Evolutionary conservation across 1,140 invertebrate species (phyloP), one percentile per base, ranked within the genome.

Genomic region (Drosophila lini): DNA sequence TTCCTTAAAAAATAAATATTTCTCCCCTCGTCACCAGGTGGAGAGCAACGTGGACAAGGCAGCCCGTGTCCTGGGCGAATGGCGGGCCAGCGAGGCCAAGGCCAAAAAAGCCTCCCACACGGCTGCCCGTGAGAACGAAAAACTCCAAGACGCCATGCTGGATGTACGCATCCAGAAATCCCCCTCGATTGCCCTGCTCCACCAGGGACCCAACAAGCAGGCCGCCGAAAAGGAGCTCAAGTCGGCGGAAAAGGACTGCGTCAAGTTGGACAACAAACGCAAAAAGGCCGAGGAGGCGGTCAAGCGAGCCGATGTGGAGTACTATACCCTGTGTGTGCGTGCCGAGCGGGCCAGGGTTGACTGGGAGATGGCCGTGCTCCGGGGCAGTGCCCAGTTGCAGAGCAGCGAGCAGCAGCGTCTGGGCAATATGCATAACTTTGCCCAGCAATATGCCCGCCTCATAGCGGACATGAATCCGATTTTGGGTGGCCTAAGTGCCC

Each of bases 231-330:
- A 92, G 75, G 92, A 92, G 58, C 86, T 92, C 11, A 92, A 92
- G 57, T 92, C 81, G 3, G 94, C 92, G 36, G 94, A 94, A 38
- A 92, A 93, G 67, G 94, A 94, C 64, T 94, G 93, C 45, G 93
- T 94, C 42, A 95, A 98, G 94, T 92, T 98, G 80, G 97, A 98
- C 92, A 95, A 96, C 62, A 98, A 98, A 83, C 95, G 97, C 82
- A 95, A 96, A 71, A 98, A 98, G 93, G 96, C 96, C n/a, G 97
- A 98, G 92, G 97, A 98, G 88, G 95, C 96, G 3, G 95, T 98
- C 4, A 96, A 97, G 80, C 97, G 98, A 90, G 96, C 97, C 28
- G 98, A 99, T 92, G 96, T 97, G 22, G 97, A 98, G 82, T 99
- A 98, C 93, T 98, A 98, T 90, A 97, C 97, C 65, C 94, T 96